Evolutionary conservation across 1,140 invertebrate species (phyloP).

Genomic region (Diplogasteroides magnus): DNA sequence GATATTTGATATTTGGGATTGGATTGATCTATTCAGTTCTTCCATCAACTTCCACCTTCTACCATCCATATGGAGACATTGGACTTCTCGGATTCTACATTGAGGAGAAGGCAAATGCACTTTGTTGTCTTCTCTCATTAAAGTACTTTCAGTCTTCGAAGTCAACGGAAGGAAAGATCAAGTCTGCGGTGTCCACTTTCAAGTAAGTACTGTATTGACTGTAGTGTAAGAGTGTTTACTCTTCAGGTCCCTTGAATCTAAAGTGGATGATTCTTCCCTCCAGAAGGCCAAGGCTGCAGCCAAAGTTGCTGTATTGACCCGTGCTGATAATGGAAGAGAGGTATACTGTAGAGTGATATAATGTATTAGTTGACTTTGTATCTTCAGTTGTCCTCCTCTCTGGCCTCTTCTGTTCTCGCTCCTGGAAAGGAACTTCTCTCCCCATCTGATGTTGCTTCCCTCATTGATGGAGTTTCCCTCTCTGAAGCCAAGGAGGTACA

Average conservation of each 20-base stretch:
- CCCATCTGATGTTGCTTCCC: neutral
- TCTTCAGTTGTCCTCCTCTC: neutral
- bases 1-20: too few species aligned
- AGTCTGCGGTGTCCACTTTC: too few species aligned
- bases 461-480: neutral
- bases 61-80: neutral
- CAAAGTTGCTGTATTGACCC: neutral
- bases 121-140: neutral
- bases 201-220: neutral
- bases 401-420: neutral
- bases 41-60: neutral
- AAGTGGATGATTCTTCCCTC: neutral
- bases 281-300: neutral
- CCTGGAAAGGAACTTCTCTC: neutral
- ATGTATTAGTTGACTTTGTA: too few species aligned
- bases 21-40: too few species aligned
- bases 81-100: neutral
- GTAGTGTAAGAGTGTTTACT: neutral
- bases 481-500: neutral
- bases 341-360: too few species aligned
- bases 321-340: neutral
- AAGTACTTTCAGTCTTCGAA: too few species aligned
- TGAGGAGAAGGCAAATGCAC: neutral
- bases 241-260: neutral
- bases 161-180: too few species aligned